Evolutionary conservation across 2,113 vertebrate species (phyloP).

Genomic region (Cynocephalus volans): DNA sequence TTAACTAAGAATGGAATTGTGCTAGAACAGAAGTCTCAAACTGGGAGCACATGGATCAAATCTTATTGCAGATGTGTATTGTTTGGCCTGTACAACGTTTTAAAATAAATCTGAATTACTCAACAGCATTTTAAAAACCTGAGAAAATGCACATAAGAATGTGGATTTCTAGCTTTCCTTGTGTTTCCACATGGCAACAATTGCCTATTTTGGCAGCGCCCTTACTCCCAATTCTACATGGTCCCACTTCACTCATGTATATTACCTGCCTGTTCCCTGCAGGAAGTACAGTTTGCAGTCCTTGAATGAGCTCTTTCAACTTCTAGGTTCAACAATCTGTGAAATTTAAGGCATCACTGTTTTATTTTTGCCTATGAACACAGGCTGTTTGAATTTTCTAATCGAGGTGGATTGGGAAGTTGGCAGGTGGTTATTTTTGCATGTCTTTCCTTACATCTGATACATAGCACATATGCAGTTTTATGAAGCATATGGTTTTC

Average conservation of each 20-base stretch:
- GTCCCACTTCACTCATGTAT: neutral
- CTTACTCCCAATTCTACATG: neutral
- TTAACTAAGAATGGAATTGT: neutral
- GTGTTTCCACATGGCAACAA: neutral
- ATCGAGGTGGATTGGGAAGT: constrained; percentile 37
- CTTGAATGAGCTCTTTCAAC: constrained; percentile 36
- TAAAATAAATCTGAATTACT: constrained; percentile 26
- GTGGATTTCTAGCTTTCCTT: neutral
- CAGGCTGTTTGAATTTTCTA: constrained; percentile 44
- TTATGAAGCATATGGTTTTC: constrained; percentile 80
- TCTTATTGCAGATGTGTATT: neutral
- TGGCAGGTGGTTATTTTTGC: constrained; percentile 78
- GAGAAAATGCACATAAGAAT: neutral
- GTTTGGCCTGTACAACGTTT: neutral
- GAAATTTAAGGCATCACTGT: constrained; percentile 5
- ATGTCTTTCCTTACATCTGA: constrained; percentile 45
- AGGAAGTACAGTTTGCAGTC: neutral
- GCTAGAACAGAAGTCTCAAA: neutral
- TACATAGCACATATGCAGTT: constrained; percentile 53
- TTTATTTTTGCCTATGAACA: neutral
- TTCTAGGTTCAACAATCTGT: constrained; percentile 32
- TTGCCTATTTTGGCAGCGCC: neutral
- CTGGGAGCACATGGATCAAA: neutral
- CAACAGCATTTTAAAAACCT: neutral
- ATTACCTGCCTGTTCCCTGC: neutral